Conservation (phyloP, 1,140 invertebrate species). For the Zeugodacus cucurbitae region DNA sequence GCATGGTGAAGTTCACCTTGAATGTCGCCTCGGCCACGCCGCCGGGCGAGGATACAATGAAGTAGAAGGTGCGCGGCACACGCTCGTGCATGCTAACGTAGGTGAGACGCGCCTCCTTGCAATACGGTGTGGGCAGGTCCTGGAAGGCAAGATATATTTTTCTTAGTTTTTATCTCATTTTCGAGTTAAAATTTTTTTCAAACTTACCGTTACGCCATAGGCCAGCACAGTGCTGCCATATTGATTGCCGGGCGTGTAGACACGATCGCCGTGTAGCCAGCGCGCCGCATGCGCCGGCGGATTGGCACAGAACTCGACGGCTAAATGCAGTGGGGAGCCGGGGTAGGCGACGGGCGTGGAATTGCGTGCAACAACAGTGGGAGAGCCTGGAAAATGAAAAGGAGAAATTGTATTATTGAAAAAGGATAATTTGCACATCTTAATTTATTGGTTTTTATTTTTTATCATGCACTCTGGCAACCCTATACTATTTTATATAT, state of each 20-base stretch:
- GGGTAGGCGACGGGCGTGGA: conserved; percentile 69
- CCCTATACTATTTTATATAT: no score
- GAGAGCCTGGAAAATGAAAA: conserved; percentile 61
- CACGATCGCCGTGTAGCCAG: conserved; percentile 64
- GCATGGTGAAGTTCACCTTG: conserved; percentile 64
- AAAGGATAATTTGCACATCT: no score
- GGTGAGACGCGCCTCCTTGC: conserved; percentile 64
- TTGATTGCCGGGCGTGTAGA: conserved; percentile 65
- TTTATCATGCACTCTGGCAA: no score
- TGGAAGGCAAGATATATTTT: conserved; percentile 39
- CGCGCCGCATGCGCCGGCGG: conserved; percentile 65
- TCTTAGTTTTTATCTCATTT: not conserved
- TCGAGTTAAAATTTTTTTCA: not conserved
- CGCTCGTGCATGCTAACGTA: conserved; percentile 66
- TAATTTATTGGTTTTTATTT: no score
- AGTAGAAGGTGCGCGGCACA: conserved; percentile 64
- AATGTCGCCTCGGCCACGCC: conserved; percentile 64
- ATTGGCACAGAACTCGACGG: conserved; percentile 71
- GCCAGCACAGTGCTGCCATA: conserved; percentile 64
- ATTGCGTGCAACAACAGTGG: conserved; percentile 67
- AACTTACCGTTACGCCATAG: conserved; percentile 62
- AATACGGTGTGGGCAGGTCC: conserved; percentile 64
- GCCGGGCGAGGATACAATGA: conserved; percentile 63
- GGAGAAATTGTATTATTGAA: not conserved
- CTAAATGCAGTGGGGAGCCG: conserved; percentile 68